Percentiles rank a stretch among this genome's conserved stretches.
These are phyloP conservation scores for Orussus abietinus DNA, from an alignment of 1,140 invertebrate genomes.

Conservation along the genomic window DNA sequence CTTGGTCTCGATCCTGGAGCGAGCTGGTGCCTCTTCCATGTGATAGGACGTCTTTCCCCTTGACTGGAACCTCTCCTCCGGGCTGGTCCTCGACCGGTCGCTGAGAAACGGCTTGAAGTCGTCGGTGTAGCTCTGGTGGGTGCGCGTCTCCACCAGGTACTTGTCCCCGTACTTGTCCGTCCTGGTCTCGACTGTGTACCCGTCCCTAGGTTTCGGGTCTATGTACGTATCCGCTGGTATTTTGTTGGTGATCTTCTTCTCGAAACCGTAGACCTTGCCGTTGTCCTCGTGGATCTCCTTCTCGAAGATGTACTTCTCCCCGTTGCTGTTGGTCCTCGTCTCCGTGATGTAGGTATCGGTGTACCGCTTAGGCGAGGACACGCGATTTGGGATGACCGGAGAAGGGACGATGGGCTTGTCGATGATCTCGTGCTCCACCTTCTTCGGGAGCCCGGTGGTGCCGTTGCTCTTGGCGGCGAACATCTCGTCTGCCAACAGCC, in stretches of 20 bases:
- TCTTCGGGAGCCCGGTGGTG: conserved; percentile 32
- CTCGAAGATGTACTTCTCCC: conserved; percentile 48
- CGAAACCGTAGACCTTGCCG: conserved; percentile 46
- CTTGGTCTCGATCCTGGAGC: conserved; percentile 15
- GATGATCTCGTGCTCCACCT: conserved; percentile 46
- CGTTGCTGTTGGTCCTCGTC: conserved; percentile 46
- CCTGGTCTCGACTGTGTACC: conserved; percentile 55
- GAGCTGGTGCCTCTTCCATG: conserved; percentile 17
- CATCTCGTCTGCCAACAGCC: conserved; percentile 51
- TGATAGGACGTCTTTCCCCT: too few relatives aligned
- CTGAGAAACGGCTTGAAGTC: conserved; percentile 41
- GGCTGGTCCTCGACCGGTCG: conserved; percentile 33
- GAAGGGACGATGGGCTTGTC: conserved; percentile 50
- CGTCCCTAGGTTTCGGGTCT: conserved; percentile 41
- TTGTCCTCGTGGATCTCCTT: conserved; percentile 48
- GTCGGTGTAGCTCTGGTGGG: conserved; percentile 36
- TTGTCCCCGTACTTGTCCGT: conserved; percentile 53
- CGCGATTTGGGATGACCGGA: conserved; percentile 41
- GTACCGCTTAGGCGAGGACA: conserved; percentile 43
- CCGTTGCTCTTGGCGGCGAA: conserved; percentile 37
- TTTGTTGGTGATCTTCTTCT: conserved; percentile 48
- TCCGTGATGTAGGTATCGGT: conserved; percentile 50
- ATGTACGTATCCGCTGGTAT: conserved; percentile 31
- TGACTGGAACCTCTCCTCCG: conserved; percentile 30
- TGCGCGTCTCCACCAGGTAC: conserved; percentile 56